Conservation (phyloP, 1,140 invertebrate species). For the Drosophila funebris region DNA sequence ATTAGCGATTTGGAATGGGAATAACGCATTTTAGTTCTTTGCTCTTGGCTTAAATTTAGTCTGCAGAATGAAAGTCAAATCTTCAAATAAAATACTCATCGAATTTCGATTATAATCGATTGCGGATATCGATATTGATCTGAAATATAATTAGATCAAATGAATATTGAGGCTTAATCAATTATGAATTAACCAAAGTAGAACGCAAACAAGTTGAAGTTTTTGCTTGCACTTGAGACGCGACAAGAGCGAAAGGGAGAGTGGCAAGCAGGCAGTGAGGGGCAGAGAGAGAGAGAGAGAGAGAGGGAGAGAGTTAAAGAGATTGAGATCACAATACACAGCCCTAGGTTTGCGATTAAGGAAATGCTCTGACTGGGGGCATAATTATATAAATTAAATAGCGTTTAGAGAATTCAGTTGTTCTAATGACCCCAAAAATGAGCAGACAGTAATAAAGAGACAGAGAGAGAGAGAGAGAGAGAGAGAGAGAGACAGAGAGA, state of each 20-base stretch:
- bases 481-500: not conserved
- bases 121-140: not conserved
- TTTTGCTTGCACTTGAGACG: not conserved
- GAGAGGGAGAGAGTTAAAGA: not conserved
- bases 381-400: constrained; percentile 74
- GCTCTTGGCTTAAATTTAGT: too few species aligned
- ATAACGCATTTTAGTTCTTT: too few species aligned
- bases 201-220: constrained; percentile 27
- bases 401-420: constrained; percentile 63
- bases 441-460: too few species aligned
- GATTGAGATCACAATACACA: constrained; percentile 26
- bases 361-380: constrained; percentile 31
- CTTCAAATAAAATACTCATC: too few species aligned
- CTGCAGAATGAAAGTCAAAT: too few species aligned
- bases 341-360: constrained; percentile 22
- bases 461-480: not conserved
- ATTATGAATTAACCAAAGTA: constrained; percentile 53
- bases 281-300: not conserved
- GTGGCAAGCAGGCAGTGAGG: not conserved
- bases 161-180: constrained; percentile 16
- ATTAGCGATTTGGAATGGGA: too few species aligned
- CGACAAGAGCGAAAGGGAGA: not conserved
- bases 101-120: not conserved
- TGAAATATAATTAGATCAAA: not conserved
- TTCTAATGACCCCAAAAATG: constrained; percentile 70